phyloP scores from a whole-genome alignment of 2,797 vertebrate genomes.

The Poeciliopsis gracilis region DNA sequence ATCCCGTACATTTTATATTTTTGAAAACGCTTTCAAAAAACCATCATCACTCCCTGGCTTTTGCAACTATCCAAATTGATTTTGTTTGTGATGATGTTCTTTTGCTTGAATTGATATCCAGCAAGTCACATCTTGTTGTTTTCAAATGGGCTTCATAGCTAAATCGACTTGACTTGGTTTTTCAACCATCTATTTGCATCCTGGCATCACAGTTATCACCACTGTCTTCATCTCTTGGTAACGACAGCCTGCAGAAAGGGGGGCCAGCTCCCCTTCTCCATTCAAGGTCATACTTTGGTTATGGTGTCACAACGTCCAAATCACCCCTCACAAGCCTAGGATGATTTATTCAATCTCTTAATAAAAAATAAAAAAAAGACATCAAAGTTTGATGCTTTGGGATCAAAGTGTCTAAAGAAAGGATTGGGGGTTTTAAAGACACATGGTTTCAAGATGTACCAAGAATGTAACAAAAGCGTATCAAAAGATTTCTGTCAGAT shows the following conservation, averaged over 20 bases:
- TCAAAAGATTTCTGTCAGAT: slow-evolving; percentile 29
- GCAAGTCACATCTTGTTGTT: not conserved
- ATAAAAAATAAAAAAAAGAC: not conserved
- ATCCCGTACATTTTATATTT: no score
- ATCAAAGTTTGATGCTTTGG: slow-evolving; percentile 43
- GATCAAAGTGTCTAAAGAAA: slow-evolving; percentile 24
- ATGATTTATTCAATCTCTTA: slow-evolving; percentile 40
- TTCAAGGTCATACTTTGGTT: slow-evolving; percentile 42
- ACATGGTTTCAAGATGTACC: slow-evolving; percentile 8
- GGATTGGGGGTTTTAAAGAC: slow-evolving; percentile 25
- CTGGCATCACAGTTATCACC: slow-evolving; percentile 51
- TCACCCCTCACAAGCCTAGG: slow-evolving; percentile 49
- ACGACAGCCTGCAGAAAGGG: slow-evolving; percentile 7
- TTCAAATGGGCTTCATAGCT: not conserved
- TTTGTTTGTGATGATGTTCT: not conserved
- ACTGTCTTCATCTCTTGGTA: slow-evolving; percentile 33
- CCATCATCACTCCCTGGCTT: no score
- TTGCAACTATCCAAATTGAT: not conserved
- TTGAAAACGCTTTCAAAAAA: no score
- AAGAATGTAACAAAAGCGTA: slow-evolving; percentile 8
- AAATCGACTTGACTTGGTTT: slow-evolving; percentile 24
- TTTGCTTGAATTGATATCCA: not conserved
- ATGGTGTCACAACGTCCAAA: slow-evolving; percentile 39
- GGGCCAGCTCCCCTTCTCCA: slow-evolving; percentile 33
- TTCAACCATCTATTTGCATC: slow-evolving; percentile 40